phyloP scores from a whole-genome alignment of 2,888 invertebrate species.

The Tipula confusa region DNA sequence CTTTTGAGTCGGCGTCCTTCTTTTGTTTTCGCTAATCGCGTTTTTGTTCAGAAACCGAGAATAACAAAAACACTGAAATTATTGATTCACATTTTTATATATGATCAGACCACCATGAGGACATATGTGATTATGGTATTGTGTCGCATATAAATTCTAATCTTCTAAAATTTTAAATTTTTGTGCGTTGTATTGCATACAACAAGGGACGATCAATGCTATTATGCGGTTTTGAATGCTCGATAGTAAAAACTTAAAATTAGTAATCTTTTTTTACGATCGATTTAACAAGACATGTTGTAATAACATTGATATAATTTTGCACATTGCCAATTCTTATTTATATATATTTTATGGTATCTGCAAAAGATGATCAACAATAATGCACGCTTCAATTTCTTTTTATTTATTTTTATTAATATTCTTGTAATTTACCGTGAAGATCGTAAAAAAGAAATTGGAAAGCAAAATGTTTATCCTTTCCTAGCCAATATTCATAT shows the following conservation, averaged over 20 bases:
- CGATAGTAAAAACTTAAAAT: background rate
- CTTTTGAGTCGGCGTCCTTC: background rate
- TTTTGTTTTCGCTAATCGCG: slow-evolving; percentile 1
- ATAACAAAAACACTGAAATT: background rate
- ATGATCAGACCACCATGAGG: background rate
- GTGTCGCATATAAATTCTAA: background rate
- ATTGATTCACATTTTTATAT: background rate
- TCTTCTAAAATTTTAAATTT: background rate
- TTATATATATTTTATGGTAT: background rate
- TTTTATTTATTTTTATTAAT: background rate
- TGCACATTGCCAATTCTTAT: background rate
- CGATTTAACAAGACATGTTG: slow-evolving; percentile 14
- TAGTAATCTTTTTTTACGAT: background rate
- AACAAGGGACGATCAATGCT: background rate
- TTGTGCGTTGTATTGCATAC: background rate
- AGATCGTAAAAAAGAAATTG: background rate
- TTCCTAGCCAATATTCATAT: background rate
- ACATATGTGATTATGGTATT: background rate
- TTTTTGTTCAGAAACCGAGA: no score
- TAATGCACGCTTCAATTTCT: background rate
- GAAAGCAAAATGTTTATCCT: background rate
- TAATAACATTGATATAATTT: background rate
- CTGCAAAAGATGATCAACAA: background rate
- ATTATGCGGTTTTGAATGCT: background rate
- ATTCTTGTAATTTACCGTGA: slow-evolving; percentile 20